Base-by-base conservation (phyloP, 2,113 vertebrate species). In the Corvus hawaiiensis region DNA sequence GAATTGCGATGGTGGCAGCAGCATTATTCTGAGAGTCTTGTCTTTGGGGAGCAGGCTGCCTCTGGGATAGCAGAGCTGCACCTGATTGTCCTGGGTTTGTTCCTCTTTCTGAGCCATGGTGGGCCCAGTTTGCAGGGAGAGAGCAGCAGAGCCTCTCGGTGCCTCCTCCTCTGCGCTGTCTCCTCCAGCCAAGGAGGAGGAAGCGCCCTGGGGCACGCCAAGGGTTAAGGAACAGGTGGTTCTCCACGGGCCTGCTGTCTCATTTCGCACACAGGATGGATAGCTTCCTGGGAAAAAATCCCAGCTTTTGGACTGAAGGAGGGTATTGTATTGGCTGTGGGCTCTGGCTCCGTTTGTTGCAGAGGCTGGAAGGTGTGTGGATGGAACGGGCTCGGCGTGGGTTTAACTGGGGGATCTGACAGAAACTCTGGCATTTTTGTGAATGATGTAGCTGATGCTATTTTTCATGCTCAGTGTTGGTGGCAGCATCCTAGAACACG, bases 201-300 rank as follows among this genome's bases (percentile, higher is more conserved):
- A 48, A 64, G 41, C 22, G 8, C 32, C 51, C 22, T 0, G 0
- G 90, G 71, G 86, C 51, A 80, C 48, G 2, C 23, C 55, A 58
- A 35, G 95, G 85, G 90, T 94, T 93, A 95, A 97, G 82, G 94
- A 93, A 20, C 90, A 95, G 90, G 94, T 96, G 93, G 49, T 59
- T 30, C 7, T 32, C 33, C 94, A 7, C 8, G 4, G 84, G 62
- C 39, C 61, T 79, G 84, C 87, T 52, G 78, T 62, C 91, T 94
- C 82, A 48, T 80, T 90, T 23, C 0, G 44, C 66, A 75, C 88
- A 16, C 92, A 96, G 95, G 90, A 93, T 95, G 95, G 90, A 94
- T 69, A 17, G 43, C 72, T 93, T 96, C 88, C 93, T 94, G 87
- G 82, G 94, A 88, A 93, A 72, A 76, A 20, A 72, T 84, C 77